Evolutionary conservation across 2,113 vertebrate species (phyloP).

Genomic region (Dromaius novaehollandiae): DNA sequence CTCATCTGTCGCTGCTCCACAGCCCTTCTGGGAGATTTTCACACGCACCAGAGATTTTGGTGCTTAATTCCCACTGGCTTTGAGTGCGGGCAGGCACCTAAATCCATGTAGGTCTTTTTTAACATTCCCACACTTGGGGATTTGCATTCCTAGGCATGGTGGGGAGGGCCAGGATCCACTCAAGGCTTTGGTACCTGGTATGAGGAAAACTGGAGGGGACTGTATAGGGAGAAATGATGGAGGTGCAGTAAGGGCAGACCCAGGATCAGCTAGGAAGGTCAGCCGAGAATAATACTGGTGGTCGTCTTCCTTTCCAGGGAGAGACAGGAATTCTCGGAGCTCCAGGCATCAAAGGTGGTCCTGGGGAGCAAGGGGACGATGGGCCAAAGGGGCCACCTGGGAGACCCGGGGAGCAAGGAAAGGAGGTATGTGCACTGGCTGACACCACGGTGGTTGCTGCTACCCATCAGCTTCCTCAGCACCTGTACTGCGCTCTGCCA

Average conservation of each 20-base stretch:
- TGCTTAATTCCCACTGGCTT: not conserved
- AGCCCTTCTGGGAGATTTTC: not conserved
- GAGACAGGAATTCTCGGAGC: slow-evolving; percentile 76
- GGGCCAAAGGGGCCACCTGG: slow-evolving; percentile 77
- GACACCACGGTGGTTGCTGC: rapidly evolving
- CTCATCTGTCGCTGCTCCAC: not conserved
- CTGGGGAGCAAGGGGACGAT: slow-evolving; percentile 76
- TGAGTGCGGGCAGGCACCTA: not conserved
- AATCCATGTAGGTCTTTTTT: not conserved
- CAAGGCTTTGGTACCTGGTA: not conserved
- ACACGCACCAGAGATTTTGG: not conserved
- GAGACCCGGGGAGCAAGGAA: slow-evolving; percentile 71
- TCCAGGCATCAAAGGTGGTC: slow-evolving; percentile 66
- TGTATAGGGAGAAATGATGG: not conserved
- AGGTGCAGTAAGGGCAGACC: not conserved
- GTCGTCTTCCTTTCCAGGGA: slow-evolving; percentile 70
- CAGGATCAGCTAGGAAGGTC: not conserved
- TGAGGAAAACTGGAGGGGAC: not conserved
- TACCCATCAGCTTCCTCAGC: rapidly evolving
- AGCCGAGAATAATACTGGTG: not conserved
- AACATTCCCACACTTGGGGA: not conserved
- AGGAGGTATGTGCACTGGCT: slow-evolving; percentile 71
- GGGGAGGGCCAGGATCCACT: not conserved
- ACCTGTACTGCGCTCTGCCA: not conserved
- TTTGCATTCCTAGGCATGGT: not conserved